Base-by-base conservation (phyloP, 2,888 invertebrate genomes). In the Temnothorax unifasciatus region DNA sequence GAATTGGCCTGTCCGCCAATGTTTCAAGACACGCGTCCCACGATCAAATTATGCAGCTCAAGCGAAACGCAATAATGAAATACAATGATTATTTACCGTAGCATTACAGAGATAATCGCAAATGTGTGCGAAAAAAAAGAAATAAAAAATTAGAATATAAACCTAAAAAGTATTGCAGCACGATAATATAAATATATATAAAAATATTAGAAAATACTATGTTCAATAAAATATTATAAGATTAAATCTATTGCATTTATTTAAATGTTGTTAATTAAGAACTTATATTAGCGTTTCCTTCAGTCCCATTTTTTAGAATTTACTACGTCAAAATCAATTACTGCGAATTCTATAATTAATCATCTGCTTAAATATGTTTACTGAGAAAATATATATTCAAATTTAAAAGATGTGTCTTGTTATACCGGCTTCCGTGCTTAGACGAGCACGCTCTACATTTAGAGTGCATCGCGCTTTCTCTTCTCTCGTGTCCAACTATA, bases 1-100 rank as follows among this genome's bases (percentile, higher is more conserved):
- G 47, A 81, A 61, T 61, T 73, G 79, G 38, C 38, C 15, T 71
- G 52, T 25, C 29, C 9, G 41, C 34, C 25, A 57, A 81, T 64
- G 76, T 41, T 76, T 52, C 50, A 61, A 57, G 44, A 38, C 71
- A 34, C 68, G 3, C 54, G 59, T 47, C 34, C 38, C 47, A 59
- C 59, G 59, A 61, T 8, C 47, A 25, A 15, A 38, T 79, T 59
- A 59, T 21, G 57, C 34, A 71, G 11, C 57, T 69, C 57, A 34
- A 79, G 77, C 44, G 57, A 79, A 34, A 69, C 77, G 34, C 21
- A 44, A 71, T 8, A 15, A 41, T 18, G 6, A 59, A 34, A 47
- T 34, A 34, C 34, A 34, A 34, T 34, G 3, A 47, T 57, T 34
- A 18, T 29, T 54, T n/a, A 18, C n/a, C 11, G 29, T 21, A 15